Conservation (phyloP, 1,140 invertebrate species). For the Ruditapes philippinarum region DNA sequence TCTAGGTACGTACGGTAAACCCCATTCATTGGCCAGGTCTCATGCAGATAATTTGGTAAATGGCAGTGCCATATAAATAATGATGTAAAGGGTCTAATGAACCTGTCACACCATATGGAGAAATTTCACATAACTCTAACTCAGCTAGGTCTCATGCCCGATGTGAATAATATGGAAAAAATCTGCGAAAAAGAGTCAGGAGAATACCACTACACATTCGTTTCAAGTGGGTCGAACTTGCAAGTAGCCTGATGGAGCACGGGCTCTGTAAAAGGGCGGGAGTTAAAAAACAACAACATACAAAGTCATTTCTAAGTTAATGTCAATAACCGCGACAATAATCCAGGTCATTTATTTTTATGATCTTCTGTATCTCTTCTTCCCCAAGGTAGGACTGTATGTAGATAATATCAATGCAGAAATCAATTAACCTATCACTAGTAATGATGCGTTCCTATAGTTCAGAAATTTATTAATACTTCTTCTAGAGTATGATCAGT, state of each 20-base stretch:
- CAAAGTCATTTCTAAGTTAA: too few species aligned
- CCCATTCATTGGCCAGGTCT: slow-evolving; percentile 54
- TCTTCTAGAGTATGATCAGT: too few species aligned
- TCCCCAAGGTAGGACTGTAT: too few species aligned
- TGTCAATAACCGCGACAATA: too few species aligned
- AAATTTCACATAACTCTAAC: slow-evolving; percentile 20
- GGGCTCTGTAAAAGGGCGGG: too few species aligned
- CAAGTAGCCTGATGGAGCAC: slow-evolving; percentile 14
- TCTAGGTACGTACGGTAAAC: slow-evolving; percentile 56
- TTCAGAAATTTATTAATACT: too few species aligned
- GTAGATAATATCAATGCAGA: too few species aligned
- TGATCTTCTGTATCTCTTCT: too few species aligned
- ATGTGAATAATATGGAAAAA: slow-evolving; percentile 18
- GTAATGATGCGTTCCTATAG: too few species aligned
- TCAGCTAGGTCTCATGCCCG: slow-evolving; percentile 3
- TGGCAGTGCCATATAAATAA: slow-evolving; percentile 9
- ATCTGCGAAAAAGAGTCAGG: background rate
- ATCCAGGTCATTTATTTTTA: too few species aligned
- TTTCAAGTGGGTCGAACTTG: slow-evolving; percentile 5
- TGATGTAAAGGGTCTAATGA: slow-evolving; percentile 4
- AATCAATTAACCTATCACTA: too few species aligned
- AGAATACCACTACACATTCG: slow-evolving; percentile 14
- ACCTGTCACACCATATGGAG: slow-evolving; percentile 17
- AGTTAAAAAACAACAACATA: too few species aligned
- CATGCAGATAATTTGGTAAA: slow-evolving; percentile 34